Percentiles rank a stretch among this genome's conserved stretches.
These are phyloP conservation scores for Linnaemya tessellans DNA, from an alignment of 2,888 invertebrate species.

Conservation along the genomic window DNA sequence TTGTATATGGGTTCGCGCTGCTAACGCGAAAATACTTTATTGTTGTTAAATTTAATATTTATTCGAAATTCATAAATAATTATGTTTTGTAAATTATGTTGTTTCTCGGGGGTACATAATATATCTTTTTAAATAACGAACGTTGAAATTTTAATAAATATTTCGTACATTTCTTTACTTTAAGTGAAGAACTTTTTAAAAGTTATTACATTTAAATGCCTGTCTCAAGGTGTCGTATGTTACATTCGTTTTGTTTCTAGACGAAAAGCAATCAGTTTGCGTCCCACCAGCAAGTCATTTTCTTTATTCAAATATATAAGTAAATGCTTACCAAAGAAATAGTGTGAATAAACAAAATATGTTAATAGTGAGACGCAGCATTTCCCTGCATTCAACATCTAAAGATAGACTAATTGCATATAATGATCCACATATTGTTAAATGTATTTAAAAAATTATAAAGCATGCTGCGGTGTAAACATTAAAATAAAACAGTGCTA, in stretches of 20 bases:
- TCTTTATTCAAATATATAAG: too few species aligned
- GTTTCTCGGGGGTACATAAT: constrained; percentile 71
- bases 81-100: constrained; percentile 52
- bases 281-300: too few species aligned
- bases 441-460: neutral
- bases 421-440: neutral
- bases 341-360: too few species aligned
- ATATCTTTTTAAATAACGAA: constrained; percentile 13
- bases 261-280: too few species aligned
- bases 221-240: too few species aligned
- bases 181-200: constrained; percentile 5
- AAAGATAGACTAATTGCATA: neutral
- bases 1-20: neutral
- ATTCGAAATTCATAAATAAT: constrained; percentile 21
- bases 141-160: neutral
- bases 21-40: neutral
- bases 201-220: neutral
- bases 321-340: too few species aligned
- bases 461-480: neutral
- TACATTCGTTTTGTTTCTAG: too few species aligned
- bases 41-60: constrained; percentile 46
- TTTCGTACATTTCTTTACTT: constrained; percentile 4
- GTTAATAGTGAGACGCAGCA: too few species aligned
- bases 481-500: neutral
- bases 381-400: too few species aligned